Conservation (phyloP, 2,888 invertebrate genomes). For the Parnassius mnemosyne region DNA sequence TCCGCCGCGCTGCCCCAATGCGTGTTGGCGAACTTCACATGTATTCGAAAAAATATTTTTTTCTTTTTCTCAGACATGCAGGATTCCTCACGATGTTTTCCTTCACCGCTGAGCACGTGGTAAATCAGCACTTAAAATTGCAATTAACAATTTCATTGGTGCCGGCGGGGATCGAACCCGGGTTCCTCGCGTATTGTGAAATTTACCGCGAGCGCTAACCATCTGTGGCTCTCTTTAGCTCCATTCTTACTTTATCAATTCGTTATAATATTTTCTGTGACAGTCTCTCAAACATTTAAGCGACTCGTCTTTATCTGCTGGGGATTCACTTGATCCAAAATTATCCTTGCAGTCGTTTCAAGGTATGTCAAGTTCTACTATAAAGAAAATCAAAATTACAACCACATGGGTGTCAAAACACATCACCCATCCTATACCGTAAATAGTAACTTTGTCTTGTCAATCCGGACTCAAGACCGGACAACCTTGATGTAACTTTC, state of each 20-base stretch:
- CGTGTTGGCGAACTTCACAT: too few species aligned
- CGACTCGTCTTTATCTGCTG: neutral
- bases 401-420: constrained; percentile 3
- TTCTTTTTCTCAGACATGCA: too few species aligned
- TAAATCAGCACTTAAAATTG: too few species aligned
- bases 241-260: constrained; percentile 11
- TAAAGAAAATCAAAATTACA: constrained; percentile 14
- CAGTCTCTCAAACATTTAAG: constrained; percentile 4
- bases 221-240: too few species aligned
- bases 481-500: neutral
- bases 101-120: too few species aligned
- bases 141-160: too few species aligned
- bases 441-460: neutral
- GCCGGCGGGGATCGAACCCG: too few species aligned
- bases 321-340: neutral
- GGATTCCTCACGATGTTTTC: too few species aligned
- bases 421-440: constrained; percentile 4
- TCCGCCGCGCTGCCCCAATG: too few species aligned
- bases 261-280: constrained; percentile 5
- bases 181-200: too few species aligned
- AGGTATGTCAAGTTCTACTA: constrained; percentile 9
- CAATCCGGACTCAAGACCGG: constrained; percentile 10
- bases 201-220: too few species aligned
- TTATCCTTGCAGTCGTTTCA: constrained; percentile 8
- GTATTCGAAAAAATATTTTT: too few species aligned